Percentiles rank a stretch among this genome's conserved stretches.
These are phyloP conservation scores for Corbicula japonica DNA, from an alignment of 2,888 invertebrate genomes.

Conservation along the genomic window DNA sequence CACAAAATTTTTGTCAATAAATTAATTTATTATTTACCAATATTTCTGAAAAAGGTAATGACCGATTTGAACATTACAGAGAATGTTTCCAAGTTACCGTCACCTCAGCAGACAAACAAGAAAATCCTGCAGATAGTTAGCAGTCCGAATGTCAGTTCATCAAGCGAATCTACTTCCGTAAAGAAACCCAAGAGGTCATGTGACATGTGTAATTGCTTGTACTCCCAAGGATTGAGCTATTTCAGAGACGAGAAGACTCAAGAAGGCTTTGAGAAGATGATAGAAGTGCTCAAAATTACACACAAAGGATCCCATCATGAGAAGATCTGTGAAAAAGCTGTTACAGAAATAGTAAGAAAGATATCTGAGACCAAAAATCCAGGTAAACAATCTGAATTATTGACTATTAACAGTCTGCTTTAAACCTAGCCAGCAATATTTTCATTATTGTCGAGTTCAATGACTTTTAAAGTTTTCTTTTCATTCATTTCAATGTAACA, in stretches of 20 bases:
- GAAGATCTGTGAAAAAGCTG: constrained; percentile 46
- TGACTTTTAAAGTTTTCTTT: too few species aligned
- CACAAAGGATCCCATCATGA: constrained; percentile 58
- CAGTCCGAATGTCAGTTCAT: constrained; percentile 2
- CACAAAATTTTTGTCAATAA: too few species aligned
- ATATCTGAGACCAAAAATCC: constrained; percentile 53
- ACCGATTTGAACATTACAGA: too few species aligned
- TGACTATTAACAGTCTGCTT: too few species aligned
- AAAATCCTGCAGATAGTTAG: neutral
- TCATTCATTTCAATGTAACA: too few species aligned
- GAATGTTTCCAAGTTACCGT: constrained; percentile 1
- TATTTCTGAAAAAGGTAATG: too few species aligned
- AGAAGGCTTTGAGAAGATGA: constrained; percentile 54
- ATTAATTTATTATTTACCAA: too few species aligned
- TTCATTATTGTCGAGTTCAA: too few species aligned
- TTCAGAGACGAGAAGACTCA: constrained; percentile 21
- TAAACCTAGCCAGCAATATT: too few species aligned
- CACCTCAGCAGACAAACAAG: constrained; percentile 5
- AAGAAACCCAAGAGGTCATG: constrained; percentile 8
- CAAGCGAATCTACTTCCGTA: neutral
- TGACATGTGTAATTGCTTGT: constrained; percentile 32
- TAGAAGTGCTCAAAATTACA: constrained; percentile 36
- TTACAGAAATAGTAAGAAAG: constrained; percentile 40
- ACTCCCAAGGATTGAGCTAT: constrained; percentile 4
- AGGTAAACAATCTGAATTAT: too few species aligned